Evolutionary conservation across 2,113 vertebrate genomes (phyloP).

Genomic region (Amblyopsis rosae): DNA sequence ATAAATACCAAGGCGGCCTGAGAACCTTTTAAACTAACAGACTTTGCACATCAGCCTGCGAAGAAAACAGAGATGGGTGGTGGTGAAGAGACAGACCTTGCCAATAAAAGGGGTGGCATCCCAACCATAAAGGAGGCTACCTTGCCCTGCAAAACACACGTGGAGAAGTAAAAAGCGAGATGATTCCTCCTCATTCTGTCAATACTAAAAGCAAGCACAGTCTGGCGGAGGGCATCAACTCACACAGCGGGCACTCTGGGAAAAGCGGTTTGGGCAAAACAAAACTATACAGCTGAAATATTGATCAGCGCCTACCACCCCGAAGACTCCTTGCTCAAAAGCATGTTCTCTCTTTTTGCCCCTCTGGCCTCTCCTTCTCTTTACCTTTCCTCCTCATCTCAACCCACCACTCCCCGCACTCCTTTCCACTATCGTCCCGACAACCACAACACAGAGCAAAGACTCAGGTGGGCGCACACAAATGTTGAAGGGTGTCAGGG

Average conservation of each 20-base stretch:
- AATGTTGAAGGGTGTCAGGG: slow-evolving; percentile 50
- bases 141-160: slow-evolving; percentile 39
- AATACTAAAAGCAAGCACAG: slow-evolving; percentile 40
- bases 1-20: slow-evolving; percentile 54
- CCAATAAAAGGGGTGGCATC: slow-evolving; percentile 20
- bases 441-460: slow-evolving; percentile 51
- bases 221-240: slow-evolving; percentile 22
- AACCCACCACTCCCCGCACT: not conserved
- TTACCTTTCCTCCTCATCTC: slow-evolving; percentile 8
- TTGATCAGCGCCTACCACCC: slow-evolving; percentile 37
- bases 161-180: slow-evolving; percentile 36
- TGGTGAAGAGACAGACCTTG: slow-evolving; percentile 12
- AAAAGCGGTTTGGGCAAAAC: slow-evolving; percentile 41
- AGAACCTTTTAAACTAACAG: slow-evolving; percentile 41
- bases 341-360: slow-evolving; percentile 22
- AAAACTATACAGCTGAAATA: slow-evolving; percentile 46
- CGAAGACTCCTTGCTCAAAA: slow-evolving; percentile 24
- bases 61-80: slow-evolving; percentile 29
- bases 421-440: slow-evolving; percentile 19
- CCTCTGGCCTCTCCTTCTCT: slow-evolving; percentile 2
- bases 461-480: slow-evolving; percentile 49
- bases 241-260: slow-evolving; percentile 23
- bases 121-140: slow-evolving; percentile 44
- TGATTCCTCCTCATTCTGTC: slow-evolving; percentile 31
- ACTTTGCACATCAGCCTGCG: slow-evolving; percentile 40